These are phyloP conservation scores for Cavia porcellus DNA, from an alignment of 2,113 vertebrate genomes.

Conservation along the genomic window DNA sequence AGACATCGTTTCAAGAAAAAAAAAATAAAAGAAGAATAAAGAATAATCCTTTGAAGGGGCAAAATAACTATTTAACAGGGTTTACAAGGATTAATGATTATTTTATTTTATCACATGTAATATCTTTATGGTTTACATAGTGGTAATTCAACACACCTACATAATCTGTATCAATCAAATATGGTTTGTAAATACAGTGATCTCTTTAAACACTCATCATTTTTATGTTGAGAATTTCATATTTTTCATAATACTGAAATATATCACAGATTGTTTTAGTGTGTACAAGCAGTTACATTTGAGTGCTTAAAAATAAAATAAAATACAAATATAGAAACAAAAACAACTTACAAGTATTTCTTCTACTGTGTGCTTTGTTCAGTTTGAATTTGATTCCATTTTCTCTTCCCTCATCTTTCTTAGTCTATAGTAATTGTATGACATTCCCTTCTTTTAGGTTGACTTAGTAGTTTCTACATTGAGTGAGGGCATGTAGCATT, in stretches of 20 bases:
- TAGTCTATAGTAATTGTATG: too few relatives aligned
- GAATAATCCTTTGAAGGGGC: not conserved
- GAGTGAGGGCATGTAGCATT: not conserved
- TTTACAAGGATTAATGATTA: not conserved
- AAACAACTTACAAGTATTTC: not conserved
- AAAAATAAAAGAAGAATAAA: not conserved
- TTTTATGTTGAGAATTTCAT: not conserved
- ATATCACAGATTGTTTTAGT: not conserved
- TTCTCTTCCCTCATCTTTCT: accelerated
- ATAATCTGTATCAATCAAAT: not conserved
- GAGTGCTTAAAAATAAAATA: not conserved
- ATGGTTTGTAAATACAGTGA: not conserved
- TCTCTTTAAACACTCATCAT: not conserved
- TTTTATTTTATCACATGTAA: not conserved
- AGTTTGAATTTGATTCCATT: not conserved
- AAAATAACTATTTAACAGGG: not conserved
- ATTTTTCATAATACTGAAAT: not conserved
- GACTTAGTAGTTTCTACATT: not conserved
- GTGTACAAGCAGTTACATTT: not conserved
- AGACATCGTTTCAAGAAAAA: not conserved
- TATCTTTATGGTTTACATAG: not conserved
- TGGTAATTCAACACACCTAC: not conserved
- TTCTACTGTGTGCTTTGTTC: too few relatives aligned
- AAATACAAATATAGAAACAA: not conserved
- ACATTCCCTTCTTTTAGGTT: not conserved